Evolutionary conservation across 2,888 invertebrate genomes (phyloP), one percentile per base, ranked within the genome.

Genomic region (Boloria euphrosyne): DNA sequence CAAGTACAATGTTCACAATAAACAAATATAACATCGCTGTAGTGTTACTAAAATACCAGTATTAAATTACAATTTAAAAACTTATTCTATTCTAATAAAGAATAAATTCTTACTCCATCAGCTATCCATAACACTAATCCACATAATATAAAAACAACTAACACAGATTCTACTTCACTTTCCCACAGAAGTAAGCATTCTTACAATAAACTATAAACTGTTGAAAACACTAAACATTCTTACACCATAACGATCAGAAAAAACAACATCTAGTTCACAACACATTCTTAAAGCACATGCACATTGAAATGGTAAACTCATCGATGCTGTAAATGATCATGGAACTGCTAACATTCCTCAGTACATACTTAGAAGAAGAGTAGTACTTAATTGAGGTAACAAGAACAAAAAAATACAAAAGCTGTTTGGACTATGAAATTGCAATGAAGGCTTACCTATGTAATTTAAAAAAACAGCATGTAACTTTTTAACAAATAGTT

Each of bases 261-360:
- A 4, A 14, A 55, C 16, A 58, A 27, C 5, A 58, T 44, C 46
- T 10, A 22, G 13, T 16, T 31, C 59, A 59, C 31, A 59, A 16
- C n/a, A 4, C 49, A 38, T 16, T 49, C 59, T 18, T 13, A 50
- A 59, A 59, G 59, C 59, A 50, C 59, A 59, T 59, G 59, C 59
- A 59, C 27, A 14, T 18, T 13, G 47, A 17, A 38, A 59, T 13
- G 31, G 49, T 18, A 17, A 2, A 38, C 13, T 31, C 4, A 13
- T 38, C 27, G 49, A 38, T 17, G 59, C 27, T 16, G 16, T 47
- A 17, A 59, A 49, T 59, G 59, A 50, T 17, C 16, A 38, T 18
- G 17, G 18, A 49, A 50, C 17, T 17, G 14, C 59, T 49, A 59
- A 50, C 59, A 50, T 59, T 59, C 50, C 18, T 50, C 49, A 16